Evolutionary conservation across 2,888 invertebrate species (phyloP), one percentile per base, ranked within the genome.

Genomic region (Apotomis betuletana): DNA sequence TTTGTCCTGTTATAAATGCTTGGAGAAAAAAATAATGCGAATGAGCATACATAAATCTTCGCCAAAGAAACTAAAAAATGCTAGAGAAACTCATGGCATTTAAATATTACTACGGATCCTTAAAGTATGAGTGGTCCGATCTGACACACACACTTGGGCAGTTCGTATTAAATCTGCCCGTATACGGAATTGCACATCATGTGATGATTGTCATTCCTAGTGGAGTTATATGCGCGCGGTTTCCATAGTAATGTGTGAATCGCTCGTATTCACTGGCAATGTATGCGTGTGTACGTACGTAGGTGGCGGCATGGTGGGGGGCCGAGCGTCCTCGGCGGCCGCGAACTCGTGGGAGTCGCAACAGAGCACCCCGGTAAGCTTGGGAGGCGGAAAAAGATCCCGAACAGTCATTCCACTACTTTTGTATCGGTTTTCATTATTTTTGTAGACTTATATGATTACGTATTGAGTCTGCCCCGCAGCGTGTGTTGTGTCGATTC

Each of bases 381-480:
- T 84, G 87, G 87, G 87, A 84, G 87, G 86, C 86, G 85, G 85
- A 80, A 84, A 81, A 85, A 86, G 88, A 85, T 78, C 84, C 82
- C 80, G 80, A 78, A 86, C 85, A 46, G 84, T 83, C 88, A 89
- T 76, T 78, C 60, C 89, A 88, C 87, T 85, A 84, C 85, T 85
- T 86, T 82, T 82, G 78, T 90, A 86, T 89, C 88, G 90, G 88
- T 90, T 91, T 88, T 85, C 89, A 90, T 91, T 91, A 87, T 87
- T 91, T 86, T 88, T 85, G 91, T 92, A 92, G 91, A 90, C 80
- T 83, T 87, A 87, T 90, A 83, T 87, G 83, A 88, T 85, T 86
- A 90, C 91, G 90, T 89, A 88, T 83, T 90, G 84, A 89, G 87
- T 91, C 91, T 92, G 90, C 90, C 90, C 92, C 89, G 91, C 91